Conservation (phyloP, 35 echinoderm and acorn worm species). For the Ophioderma brevispina region DNA sequence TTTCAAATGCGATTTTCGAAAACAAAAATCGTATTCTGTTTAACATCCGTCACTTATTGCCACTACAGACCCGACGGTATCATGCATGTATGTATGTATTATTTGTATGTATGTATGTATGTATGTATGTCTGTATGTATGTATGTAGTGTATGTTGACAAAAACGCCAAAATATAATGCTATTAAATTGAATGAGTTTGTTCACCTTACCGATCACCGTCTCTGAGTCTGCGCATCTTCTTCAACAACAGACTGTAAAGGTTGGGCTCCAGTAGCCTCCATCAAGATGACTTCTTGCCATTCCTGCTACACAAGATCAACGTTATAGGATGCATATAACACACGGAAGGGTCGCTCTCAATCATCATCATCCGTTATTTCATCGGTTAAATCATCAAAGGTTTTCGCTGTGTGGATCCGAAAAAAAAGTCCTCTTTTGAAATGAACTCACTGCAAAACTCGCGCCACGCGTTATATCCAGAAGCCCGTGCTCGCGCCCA, state of each 20-base stretch:
- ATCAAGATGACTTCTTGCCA: neutral
- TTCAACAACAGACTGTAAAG: conserved; percentile 60
- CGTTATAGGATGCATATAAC: neutral
- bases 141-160: too few relatives aligned
- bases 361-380: conserved; percentile 36
- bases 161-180: too few relatives aligned
- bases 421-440: too few relatives aligned
- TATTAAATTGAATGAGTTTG: too few relatives aligned
- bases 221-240: conserved; percentile 62
- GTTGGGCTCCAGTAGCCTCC: neutral
- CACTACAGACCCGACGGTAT: too few relatives aligned
- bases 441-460: conserved; percentile 38
- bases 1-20: too few relatives aligned
- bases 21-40: too few relatives aligned
- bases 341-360: conserved; percentile 8
- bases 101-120: too few relatives aligned
- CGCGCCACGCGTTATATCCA: conserved; percentile 71
- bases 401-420: too few relatives aligned
- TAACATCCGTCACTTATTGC: too few relatives aligned
- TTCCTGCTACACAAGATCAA: neutral
- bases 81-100: too few relatives aligned
- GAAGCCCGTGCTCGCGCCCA: conserved; percentile 89
- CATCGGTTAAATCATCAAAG: conserved; percentile 52
- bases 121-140: too few relatives aligned
- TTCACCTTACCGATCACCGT: conserved; percentile 82